Base-by-base conservation (phyloP, 1,140 invertebrate species). In the Gonatopus flavifemur region DNA sequence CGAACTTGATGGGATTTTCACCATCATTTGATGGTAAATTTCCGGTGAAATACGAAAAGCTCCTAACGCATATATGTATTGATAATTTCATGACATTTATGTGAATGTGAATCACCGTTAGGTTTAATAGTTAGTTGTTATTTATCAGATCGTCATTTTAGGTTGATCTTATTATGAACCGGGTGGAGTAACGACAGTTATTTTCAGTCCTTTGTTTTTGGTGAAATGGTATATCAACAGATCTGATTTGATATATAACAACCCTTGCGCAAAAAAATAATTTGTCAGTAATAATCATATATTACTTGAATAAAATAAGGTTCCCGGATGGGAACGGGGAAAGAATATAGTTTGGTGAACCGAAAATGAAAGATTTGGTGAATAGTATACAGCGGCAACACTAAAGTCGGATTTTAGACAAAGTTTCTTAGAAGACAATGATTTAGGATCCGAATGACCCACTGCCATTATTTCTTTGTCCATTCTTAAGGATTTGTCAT, bases 401-500 rank as follows among this genome's bases (percentile, higher is more conserved):
- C n/a, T n/a, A n/a, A n/a, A n/a, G n/a, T n/a, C n/a, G n/a, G n/a
- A n/a, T n/a, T n/a, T n/a, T n/a, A n/a, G n/a, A n/a, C n/a, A 52
- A 39, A 6, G 43, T 15, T 44, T 18, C 35, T 5, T 45, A 43
- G 38, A 51, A 53, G 51, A 33, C 48, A 22, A 57, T 51, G 47
- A 53, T 49, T 57, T 57, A 50, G 39, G 28, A 38, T 22, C 12
- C 35, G 21, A 36, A 49, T 59, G 45, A 52, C 30, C 46, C 49
- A 49, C 24, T 60, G 39, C 30, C 44, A 41, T 48, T 54, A 49
- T 47, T 47, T n/a, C n/a, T n/a, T n/a, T n/a, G n/a, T n/a, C n/a
- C n/a, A n/a, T 49, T 42, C 33, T 21, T 30, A 32, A 38, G 10
- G 2, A 6, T 46, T 12, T 36, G 13, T 12, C 3, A 4, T 12